Base-by-base conservation (phyloP, 2,888 invertebrate species). In the Fragum whitleyi region DNA sequence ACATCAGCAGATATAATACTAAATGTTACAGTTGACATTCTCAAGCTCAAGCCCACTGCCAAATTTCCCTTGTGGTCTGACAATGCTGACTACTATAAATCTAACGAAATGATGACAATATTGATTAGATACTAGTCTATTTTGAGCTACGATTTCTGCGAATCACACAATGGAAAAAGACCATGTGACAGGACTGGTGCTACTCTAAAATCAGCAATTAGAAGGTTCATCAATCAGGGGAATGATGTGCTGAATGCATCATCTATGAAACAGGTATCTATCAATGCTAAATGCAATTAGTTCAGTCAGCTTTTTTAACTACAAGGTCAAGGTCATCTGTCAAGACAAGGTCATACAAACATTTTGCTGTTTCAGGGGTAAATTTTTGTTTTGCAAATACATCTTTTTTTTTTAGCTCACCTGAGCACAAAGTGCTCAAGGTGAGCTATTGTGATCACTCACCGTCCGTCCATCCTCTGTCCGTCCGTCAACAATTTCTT, bases 61-160 rank as follows among this genome's bases (percentile, higher is more conserved):
- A 53, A 53, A 53, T 53, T 53, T 53, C 53, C 7, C 53, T 21
- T 53, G 53, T 53, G 53, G 53, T 53, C 53, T 53, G 53, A 53
- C 53, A 53, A 53, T 53, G 53, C 53, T n/a, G 53, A n/a, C 6
- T 53, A n/a, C 21, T 53, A 53, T 21, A 53, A 53, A 21, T 53
- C 53, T 6, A 11, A 7, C 7, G 53, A 53, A 53, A 53, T 53
- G 53, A 53, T 53, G 53, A 14, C 53, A 16, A 53, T 53, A 53
- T 53, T 53, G 19, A 53, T 6, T 6, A 53, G 53, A 53, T n/a
- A 53, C 5, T 7, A 53, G n/a, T 11, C 19, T n/a, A n/a, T 53
- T 7, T 11, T 59, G 26, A 26, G 23, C 6, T 59, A 59, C 19
- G 29, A 59, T 21, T 59, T 59, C 21, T 59, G 59, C 19, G 59